Conservation (phyloP, 2,113 vertebrate species). For the Stictonetta naevosa region DNA sequence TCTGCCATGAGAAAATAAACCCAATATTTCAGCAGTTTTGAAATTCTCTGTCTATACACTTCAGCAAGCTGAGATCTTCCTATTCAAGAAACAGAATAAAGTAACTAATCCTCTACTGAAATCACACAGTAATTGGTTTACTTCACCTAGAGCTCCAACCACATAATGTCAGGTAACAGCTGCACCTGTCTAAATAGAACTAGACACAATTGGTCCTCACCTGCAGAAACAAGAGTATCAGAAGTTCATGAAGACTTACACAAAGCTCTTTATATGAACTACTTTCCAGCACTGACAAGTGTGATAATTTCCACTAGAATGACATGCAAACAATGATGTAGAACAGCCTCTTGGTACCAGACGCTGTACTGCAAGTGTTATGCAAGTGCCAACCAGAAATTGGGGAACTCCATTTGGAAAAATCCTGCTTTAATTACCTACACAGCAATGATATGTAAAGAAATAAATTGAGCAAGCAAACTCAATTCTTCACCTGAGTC, state of each 20-base stretch:
- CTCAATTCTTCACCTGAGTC: not conserved
- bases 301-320: not conserved
- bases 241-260: not conserved
- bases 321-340: not conserved
- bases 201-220: not conserved
- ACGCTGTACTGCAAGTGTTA: rapidly evolving
- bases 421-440: not conserved
- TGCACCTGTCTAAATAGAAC: not conserved
- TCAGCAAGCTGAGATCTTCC: not conserved
- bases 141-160: not conserved
- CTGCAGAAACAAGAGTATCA: not conserved
- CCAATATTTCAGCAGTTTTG: not conserved
- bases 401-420: not conserved
- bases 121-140: not conserved
- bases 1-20: constrained; percentile 32
- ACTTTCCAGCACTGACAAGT: not conserved
- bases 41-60: not conserved
- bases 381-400: not conserved
- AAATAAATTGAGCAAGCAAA: not conserved
- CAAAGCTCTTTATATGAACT: not conserved
- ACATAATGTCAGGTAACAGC: not conserved
- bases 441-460: rapidly evolving
- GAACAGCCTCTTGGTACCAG: not conserved
- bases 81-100: not conserved
- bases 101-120: not conserved